Conservation (phyloP, 2,888 invertebrate species). For the Scelioninae gen. 2 region DNA sequence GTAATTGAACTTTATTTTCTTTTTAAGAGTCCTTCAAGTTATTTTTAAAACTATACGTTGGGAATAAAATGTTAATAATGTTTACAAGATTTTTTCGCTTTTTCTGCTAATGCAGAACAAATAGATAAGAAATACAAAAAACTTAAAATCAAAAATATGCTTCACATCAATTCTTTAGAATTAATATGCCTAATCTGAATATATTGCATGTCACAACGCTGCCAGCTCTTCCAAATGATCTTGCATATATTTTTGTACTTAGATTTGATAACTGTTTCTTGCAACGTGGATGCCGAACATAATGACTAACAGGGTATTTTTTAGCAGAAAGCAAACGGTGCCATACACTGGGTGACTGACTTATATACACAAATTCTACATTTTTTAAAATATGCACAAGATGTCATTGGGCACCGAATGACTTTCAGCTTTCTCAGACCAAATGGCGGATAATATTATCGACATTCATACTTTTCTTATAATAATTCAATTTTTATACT, state of each 20-base stretch:
- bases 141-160: neutral
- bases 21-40: too few species aligned
- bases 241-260: constrained; percentile 38
- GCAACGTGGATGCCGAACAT: constrained; percentile 42
- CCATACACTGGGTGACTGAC: constrained; percentile 11
- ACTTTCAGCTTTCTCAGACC: neutral
- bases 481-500: neutral
- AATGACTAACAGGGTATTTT: constrained; percentile 54
- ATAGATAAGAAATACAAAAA: neutral
- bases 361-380: neutral
- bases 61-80: too few species aligned
- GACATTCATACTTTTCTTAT: neutral
- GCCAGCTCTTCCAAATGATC: constrained; percentile 13
- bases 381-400: neutral
- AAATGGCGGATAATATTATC: neutral
- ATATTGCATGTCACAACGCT: constrained; percentile 1
- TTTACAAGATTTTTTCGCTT: too few species aligned
- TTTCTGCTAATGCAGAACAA: too few species aligned
- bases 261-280: constrained; percentile 39
- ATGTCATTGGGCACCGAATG: neutral
- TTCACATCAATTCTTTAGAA: neutral
- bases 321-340: constrained; percentile 55
- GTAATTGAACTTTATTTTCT: too few species aligned
- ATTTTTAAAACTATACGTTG: too few species aligned
- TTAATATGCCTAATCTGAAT: neutral